A percentile compares a stretch with the other conserved stretches of the same genome.
phyloP scores from a whole-genome alignment of 2,113 vertebrate species.

The Xiphophorus maculatus region DNA sequence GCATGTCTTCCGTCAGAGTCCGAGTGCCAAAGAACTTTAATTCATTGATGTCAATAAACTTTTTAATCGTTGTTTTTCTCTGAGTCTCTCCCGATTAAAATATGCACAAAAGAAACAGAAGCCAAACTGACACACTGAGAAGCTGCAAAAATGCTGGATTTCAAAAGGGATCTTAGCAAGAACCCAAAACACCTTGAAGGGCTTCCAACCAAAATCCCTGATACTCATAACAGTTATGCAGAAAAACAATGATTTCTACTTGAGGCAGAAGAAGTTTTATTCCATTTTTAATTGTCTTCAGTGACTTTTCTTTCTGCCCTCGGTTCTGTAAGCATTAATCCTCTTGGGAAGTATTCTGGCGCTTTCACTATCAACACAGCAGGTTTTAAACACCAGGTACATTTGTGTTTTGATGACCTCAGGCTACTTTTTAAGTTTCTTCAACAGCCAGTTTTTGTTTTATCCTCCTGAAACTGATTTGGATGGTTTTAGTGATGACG shows the following conservation, averaged over 20 bases:
- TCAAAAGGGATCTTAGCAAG: background rate
- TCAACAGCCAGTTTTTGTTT: background rate
- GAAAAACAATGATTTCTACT: accelerated
- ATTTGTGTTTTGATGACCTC: background rate
- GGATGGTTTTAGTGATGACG: slow-evolving; percentile 41
- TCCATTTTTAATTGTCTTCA: background rate
- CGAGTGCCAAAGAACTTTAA: no score
- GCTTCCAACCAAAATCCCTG: background rate
- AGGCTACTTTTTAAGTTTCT: slow-evolving; percentile 6
- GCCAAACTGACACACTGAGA: background rate
- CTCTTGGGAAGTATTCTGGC: background rate
- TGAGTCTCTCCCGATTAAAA: no score
- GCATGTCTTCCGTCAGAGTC: no score
- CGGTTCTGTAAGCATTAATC: background rate
- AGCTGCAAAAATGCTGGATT: background rate
- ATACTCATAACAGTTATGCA: background rate
- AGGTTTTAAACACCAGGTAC: background rate
- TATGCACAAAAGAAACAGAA: background rate
- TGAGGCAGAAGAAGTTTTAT: background rate
- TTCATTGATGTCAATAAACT: no score
- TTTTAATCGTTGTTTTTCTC: no score
- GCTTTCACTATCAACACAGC: background rate
- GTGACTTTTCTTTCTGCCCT: background rate
- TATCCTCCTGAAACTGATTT: background rate
- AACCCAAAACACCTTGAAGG: background rate